Evolutionary conservation across 2,113 vertebrate species (phyloP), one percentile per base, ranked within the genome.

Genomic region (Garra rufa): DNA sequence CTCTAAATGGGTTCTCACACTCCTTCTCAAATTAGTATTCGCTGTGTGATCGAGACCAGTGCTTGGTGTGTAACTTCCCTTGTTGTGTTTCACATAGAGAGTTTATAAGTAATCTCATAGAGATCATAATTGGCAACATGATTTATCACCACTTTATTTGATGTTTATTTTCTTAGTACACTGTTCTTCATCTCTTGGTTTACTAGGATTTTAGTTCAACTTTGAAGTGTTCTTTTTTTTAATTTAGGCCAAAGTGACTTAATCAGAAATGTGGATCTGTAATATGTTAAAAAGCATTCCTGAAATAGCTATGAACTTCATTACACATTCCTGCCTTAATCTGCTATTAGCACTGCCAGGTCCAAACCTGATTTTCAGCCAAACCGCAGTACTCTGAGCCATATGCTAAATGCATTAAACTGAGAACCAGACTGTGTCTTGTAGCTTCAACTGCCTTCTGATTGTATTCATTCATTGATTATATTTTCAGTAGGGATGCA

Each of bases 291-390:
- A 67, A 46, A 48, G 4, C 9, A 76, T 76, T 76, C 73, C 28
- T 61, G 52, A 50, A 65, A 65, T 48, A 78, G 2, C 38, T 13
- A n/a, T 34, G 85, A 55, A 26, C 80, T 88, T 87, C 71, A 85
- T 88, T 89, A 88, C 69, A 55, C 83, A 85, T n/a, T 77, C n/a
- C 69, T 75, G 75, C 82, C 9, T 71, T 85, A 73, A 81, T 89
- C 71, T 85, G 55, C 71, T 85, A 74, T 90, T 82, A 82, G 30
- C 74, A 82, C 74, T 74, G 74, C 30, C 63, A 70, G 88, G 65
- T 83, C 50, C 48, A 30, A 13, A 61, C 30, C 2, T 44, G 4
- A 44, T 61, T 48, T 69, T 55, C 61, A 69, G 83, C 55, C 82
- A 81, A 87, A 85, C 85, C 85, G 48, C 81, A 85, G 70, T 41